A percentile compares a stretch with the other conserved stretches of the same genome.
phyloP scores from a whole-genome alignment of 2,113 vertebrate genomes.

The Chauna torquata region DNA sequence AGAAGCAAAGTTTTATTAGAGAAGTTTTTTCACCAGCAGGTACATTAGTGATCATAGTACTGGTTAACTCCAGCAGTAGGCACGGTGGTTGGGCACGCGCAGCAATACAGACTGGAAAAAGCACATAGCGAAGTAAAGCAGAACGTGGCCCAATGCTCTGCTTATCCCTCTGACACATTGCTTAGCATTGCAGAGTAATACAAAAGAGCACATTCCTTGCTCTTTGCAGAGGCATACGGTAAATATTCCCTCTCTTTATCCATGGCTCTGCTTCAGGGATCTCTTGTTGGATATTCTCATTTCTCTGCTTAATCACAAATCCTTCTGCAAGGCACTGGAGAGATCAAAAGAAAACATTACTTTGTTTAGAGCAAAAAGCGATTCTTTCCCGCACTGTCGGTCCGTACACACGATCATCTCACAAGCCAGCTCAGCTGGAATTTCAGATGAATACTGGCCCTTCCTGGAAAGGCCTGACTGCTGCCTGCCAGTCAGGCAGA shows the following conservation, averaged over 20 bases:
- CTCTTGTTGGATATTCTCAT: background rate
- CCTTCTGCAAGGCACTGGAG: conserved; percentile 67
- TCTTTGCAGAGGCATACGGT: background rate
- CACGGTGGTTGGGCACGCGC: background rate
- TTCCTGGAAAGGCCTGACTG: background rate
- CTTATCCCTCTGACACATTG: background rate
- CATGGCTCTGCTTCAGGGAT: background rate
- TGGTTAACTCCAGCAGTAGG: background rate
- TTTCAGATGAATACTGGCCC: background rate
- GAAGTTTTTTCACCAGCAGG: background rate
- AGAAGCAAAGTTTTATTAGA: conserved; percentile 59
- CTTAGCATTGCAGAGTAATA: conserved; percentile 2
- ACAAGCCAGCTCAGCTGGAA: background rate
- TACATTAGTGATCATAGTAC: background rate
- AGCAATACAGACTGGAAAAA: conserved; percentile 21
- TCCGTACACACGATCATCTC: background rate
- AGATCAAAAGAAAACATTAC: background rate
- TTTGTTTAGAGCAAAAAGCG: background rate
- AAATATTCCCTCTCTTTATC: background rate
- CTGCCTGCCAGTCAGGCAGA: background rate
- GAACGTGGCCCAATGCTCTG: conserved; percentile 21
- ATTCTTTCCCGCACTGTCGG: conserved; percentile 16
- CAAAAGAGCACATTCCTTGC: background rate
- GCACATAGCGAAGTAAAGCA: conserved; percentile 20
- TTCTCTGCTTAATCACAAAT: conserved; percentile 62